phyloP scores from a whole-genome alignment of 1,140 invertebrate species.

The Coenobita brevimanus region DNA sequence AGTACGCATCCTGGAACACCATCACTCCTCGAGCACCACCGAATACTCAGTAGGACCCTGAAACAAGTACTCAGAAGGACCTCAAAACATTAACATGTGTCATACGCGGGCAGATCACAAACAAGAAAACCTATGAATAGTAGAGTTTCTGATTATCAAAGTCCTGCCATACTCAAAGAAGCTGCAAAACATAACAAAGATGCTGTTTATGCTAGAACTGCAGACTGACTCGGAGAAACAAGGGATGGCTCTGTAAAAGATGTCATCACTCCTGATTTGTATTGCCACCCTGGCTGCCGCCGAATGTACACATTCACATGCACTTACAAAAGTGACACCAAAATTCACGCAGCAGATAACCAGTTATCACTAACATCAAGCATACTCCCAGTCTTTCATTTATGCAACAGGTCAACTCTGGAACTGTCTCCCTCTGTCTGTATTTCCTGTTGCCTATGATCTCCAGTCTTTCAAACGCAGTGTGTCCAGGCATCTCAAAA shows the following conservation, averaged over 20 bases:
- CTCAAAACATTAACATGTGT: too few species aligned
- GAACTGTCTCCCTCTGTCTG: too few species aligned
- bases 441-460: too few species aligned
- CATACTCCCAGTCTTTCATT: too few species aligned
- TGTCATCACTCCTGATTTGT: too few species aligned
- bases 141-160: background rate
- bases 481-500: too few species aligned
- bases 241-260: too few species aligned
- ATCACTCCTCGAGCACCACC: background rate
- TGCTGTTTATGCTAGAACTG: background rate
- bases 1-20: background rate
- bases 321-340: background rate
- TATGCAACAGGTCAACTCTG: too few species aligned
- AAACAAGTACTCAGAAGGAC: too few species aligned
- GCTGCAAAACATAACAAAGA: conserved; percentile 2
- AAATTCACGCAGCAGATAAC: background rate
- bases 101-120: too few species aligned
- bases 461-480: too few species aligned
- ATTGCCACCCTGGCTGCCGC: background rate
- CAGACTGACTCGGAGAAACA: background rate
- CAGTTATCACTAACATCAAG: background rate
- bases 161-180: background rate
- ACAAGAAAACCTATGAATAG: background rate
- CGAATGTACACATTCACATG: background rate
- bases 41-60: too few species aligned